Base-by-base conservation (phyloP, 2,113 vertebrate species). In the Rhinoptilus africanus region DNA sequence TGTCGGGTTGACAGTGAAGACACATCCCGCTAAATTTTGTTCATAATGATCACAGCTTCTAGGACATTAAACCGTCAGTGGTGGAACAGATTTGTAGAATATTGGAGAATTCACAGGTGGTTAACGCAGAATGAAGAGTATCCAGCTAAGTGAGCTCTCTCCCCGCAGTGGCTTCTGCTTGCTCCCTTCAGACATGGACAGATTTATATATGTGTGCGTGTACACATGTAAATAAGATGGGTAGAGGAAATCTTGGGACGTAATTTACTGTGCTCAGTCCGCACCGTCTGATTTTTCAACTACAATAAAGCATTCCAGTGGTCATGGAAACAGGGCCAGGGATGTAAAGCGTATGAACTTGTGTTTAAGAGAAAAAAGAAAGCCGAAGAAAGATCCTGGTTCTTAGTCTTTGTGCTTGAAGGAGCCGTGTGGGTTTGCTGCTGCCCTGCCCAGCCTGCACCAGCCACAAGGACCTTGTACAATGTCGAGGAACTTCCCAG, bases 151-250 rank as follows among this genome's bases (percentile, higher is more conserved):
- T 30, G n/a, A 45, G 4, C 27, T 73, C 47, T 45, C 47, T 45
- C 59, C 28, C 68, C 63, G 28, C 30, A 24, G 54, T 22, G n/a
- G 6, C 64, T 93, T 62, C 16, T 43, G 0, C 23, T 84, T 47
- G 17, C 47, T 37, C 48, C 43, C 51, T 76, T 45, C 51, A 20
- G 4, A 4, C 18, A 13, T 8, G 10, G 28, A 7, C 10, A 8
- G 1, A 4, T 35, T 18, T 53, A 3, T 5, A 1, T 16, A 10
- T 6, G 0, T 6, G 0, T 69, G 13, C 48, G 7, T 3, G 21
- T 57, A 27, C 8, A n/a, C n/a, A 35, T 22, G 5, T 10, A 53
- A 63, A 23, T 43, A 47, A 68, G 71, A 41, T 32, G 54, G 6
- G 14, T 12, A 56, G 34, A 75, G 35, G 50, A 69, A 24, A 50